Percentiles rank a stretch among this genome's conserved stretches.
Conservation (phyloP, 2,888 invertebrate genomes). For the Himalopsyche tibetana region DNA sequence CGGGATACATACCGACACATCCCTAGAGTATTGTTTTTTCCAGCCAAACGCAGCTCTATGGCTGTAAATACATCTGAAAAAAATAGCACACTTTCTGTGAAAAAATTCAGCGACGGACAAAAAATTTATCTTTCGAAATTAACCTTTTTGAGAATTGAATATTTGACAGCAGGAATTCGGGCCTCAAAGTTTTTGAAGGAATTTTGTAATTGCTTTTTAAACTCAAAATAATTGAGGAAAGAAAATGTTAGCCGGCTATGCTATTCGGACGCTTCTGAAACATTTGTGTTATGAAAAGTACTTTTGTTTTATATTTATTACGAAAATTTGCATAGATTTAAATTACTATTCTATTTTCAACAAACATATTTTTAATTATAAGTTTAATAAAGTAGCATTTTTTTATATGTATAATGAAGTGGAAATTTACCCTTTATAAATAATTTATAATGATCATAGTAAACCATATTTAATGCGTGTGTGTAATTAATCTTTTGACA, state of each 20-base stretch:
- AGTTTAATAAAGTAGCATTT: no score
- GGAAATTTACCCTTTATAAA: no score
- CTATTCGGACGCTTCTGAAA: not conserved
- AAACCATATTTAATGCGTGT: no score
- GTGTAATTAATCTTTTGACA: no score
- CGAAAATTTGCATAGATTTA: not conserved
- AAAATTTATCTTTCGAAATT: constrained; percentile 18
- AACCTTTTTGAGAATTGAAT: constrained; percentile 42
- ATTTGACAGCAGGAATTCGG: constrained; percentile 37
- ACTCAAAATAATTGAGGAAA: constrained; percentile 28
- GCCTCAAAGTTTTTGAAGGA: constrained; percentile 38
- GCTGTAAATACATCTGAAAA: not conserved
- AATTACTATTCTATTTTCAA: not conserved
- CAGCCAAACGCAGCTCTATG: not conserved
- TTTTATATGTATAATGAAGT: no score
- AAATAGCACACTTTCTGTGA: not conserved
- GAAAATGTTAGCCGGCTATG: not conserved
- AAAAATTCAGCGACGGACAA: not conserved
- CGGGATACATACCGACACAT: not conserved
- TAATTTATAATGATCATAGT: no score
- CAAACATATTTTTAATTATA: not conserved
- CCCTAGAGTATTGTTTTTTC: constrained; percentile 24
- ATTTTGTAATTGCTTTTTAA: constrained; percentile 42
- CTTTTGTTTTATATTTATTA: not conserved
- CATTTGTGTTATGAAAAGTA: not conserved